Evolutionary conservation across 1,140 invertebrate species (phyloP).

Genomic region (Lasioglossum albipes): DNA sequence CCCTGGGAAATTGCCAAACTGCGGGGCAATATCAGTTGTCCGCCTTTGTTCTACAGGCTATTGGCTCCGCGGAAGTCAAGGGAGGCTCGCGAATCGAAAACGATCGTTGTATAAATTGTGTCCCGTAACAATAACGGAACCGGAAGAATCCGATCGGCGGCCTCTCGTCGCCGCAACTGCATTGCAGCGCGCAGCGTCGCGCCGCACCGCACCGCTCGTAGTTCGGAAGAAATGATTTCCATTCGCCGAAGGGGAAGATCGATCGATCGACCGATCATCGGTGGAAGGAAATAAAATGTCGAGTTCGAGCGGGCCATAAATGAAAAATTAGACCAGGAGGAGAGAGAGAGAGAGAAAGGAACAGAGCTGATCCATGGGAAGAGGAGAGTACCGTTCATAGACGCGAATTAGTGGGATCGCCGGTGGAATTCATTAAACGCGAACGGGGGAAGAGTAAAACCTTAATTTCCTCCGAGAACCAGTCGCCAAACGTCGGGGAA

Average conservation of each 20-base stretch:
- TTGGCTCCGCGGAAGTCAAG: slow-evolving; percentile 20
- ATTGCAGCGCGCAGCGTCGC: too few relatives aligned
- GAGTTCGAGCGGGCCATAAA: not conserved
- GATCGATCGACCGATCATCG: not conserved
- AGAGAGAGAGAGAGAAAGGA: not conserved
- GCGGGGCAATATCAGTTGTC: slow-evolving; percentile 33
- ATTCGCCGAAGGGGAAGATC: too few relatives aligned
- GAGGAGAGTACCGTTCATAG: not conserved
- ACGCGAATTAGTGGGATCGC: not conserved
- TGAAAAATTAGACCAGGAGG: not conserved
- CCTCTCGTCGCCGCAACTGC: too few relatives aligned
- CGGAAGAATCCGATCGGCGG: not conserved
- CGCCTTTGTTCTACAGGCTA: slow-evolving; percentile 24
- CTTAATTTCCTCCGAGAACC: slow-evolving; percentile 7
- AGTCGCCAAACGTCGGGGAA: not conserved
- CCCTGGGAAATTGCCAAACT: slow-evolving; percentile 36
- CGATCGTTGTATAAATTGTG: slow-evolving; percentile 41
- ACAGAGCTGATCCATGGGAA: too few relatives aligned
- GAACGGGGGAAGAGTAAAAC: not conserved
- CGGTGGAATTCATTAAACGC: slow-evolving; percentile 6
- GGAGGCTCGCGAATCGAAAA: slow-evolving; percentile 44
- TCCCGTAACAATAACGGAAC: not conserved
- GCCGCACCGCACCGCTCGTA: too few relatives aligned
- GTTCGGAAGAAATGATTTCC: too few relatives aligned
- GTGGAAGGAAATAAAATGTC: not conserved